Evolutionary conservation across 2,113 vertebrate genomes (phyloP).

Genomic region (Gallinago media): DNA sequence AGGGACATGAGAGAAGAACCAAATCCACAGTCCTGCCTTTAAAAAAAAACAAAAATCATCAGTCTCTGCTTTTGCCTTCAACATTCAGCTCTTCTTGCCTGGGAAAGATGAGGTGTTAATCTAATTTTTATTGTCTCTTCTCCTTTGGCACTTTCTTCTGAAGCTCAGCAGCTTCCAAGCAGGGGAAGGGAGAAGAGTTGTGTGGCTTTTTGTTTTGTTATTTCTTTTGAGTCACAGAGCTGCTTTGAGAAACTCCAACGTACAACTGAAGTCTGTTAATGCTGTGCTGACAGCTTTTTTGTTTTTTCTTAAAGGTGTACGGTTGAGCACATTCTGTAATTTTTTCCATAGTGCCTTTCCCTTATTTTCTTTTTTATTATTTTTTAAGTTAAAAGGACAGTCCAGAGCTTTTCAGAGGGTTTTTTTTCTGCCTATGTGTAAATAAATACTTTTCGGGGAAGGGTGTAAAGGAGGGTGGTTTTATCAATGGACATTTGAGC

Average conservation of each 20-base stretch:
- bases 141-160: conserved; percentile 60
- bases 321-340: conserved; percentile 70
- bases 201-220: neutral
- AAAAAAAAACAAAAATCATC: conserved; percentile 44
- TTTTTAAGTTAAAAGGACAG: conserved; percentile 76
- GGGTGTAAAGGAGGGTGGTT: conserved; percentile 13
- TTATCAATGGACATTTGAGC: conserved; percentile 44
- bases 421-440: conserved; percentile 67
- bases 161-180: conserved; percentile 40
- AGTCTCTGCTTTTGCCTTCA: conserved; percentile 73
- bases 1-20: conserved; percentile 62
- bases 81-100: conserved; percentile 66
- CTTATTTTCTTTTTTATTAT: conserved; percentile 62
- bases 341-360: conserved; percentile 81
- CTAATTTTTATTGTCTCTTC: conserved; percentile 59
- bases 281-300: conserved; percentile 55
- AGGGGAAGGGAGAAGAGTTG: conserved; percentile 27
- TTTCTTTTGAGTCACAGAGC: conserved; percentile 20
- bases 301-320: conserved; percentile 63
- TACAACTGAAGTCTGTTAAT: conserved; percentile 47
- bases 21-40: conserved; percentile 60
- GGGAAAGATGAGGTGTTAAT: conserved; percentile 64
- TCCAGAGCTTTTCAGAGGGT: conserved; percentile 71
- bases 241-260: conserved; percentile 47
- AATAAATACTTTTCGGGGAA: conserved; percentile 65